Conservation (phyloP, 2,888 invertebrate species). For the Sphaerophoria taeniata region DNA sequence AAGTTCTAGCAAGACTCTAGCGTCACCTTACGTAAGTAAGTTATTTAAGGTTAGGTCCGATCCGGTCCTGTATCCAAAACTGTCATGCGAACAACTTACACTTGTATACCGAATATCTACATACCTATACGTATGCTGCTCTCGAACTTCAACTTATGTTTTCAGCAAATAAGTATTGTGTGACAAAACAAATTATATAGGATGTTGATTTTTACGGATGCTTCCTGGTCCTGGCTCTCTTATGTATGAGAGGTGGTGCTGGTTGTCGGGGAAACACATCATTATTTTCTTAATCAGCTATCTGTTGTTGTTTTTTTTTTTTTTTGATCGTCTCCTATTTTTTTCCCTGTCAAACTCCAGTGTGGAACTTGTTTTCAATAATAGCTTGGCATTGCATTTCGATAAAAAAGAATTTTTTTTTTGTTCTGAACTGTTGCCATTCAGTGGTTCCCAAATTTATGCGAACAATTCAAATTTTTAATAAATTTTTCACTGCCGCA, state of each 20-base stretch:
- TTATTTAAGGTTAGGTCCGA: neutral
- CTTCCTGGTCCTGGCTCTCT: slow-evolving; percentile 10
- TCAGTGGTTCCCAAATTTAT: neutral
- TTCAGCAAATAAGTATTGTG: slow-evolving; percentile 69
- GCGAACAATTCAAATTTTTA: no score
- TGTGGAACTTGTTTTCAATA: slow-evolving; percentile 10
- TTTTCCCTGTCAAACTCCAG: neutral
- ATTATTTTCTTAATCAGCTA: slow-evolving; percentile 60
- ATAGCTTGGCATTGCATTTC: slow-evolving; percentile 20
- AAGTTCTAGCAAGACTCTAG: no score
- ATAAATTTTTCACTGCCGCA: no score
- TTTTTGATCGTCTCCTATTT: neutral
- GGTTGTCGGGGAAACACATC: slow-evolving; percentile 67
- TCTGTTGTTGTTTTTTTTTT: slow-evolving; percentile 40
- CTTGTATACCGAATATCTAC: slow-evolving; percentile 5
- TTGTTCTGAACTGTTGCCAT: neutral
- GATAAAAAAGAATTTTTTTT: slow-evolving; percentile 3
- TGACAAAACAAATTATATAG: slow-evolving; percentile 69
- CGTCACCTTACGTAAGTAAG: no score
- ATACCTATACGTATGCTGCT: neutral
- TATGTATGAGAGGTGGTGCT: slow-evolving; percentile 36
- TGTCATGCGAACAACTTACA: slow-evolving; percentile 49
- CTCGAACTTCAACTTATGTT: slow-evolving; percentile 54
- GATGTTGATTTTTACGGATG: slow-evolving; percentile 61
- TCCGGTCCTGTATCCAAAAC: slow-evolving; percentile 32